Conservation (phyloP, 1,140 invertebrate species). For the Paraescarpia echinospica region DNA sequence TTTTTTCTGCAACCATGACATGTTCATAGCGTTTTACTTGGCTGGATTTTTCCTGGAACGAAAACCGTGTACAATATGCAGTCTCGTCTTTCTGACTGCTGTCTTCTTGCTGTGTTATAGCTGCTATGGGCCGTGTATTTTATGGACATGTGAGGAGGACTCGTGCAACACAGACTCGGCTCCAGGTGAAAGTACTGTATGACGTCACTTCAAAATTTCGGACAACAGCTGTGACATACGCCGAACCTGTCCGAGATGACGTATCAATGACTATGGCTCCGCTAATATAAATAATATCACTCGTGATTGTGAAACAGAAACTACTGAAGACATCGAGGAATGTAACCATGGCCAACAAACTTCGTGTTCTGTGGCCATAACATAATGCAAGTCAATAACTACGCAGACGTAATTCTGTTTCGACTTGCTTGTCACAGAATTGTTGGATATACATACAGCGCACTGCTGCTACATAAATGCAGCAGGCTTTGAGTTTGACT, state of each 20-base stretch:
- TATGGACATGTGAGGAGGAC: constrained; percentile 66
- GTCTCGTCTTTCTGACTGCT: constrained; percentile 84
- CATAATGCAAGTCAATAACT: too few relatives aligned
- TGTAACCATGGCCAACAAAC: not conserved
- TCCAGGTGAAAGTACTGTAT: not conserved
- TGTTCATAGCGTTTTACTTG: constrained; percentile 93
- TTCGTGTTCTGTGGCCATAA: not conserved
- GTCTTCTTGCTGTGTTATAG: constrained; percentile 94
- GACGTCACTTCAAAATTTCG: not conserved
- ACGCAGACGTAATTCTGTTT: too few relatives aligned
- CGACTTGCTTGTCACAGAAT: not conserved
- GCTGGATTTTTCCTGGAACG: constrained; percentile 87
- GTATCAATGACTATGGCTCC: not conserved
- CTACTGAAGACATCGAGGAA: not conserved
- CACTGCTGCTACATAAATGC: not conserved
- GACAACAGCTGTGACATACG: not conserved
- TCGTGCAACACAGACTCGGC: not conserved
- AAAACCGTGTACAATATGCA: constrained; percentile 96
- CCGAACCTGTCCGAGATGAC: not conserved
- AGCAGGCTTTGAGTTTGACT: not conserved
- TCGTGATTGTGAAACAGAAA: not conserved
- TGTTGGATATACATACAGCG: not conserved
- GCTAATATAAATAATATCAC: too few relatives aligned
- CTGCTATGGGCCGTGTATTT: constrained; percentile 89
- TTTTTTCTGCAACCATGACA: constrained; percentile 90